Conservation (phyloP, 2,113 vertebrate genomes). For the Ochotona curzoniae region DNA sequence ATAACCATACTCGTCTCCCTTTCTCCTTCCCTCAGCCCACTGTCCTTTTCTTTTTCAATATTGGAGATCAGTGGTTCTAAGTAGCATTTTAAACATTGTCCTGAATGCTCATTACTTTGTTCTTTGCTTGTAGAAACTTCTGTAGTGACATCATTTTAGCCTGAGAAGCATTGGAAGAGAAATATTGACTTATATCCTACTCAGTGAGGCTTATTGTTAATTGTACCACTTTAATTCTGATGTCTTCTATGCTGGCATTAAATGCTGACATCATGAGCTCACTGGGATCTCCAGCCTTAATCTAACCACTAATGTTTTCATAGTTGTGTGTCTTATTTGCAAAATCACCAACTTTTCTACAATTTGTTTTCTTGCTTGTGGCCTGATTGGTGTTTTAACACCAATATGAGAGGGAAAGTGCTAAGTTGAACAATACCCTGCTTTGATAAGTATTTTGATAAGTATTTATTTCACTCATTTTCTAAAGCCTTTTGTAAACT, state of each 20-base stretch:
- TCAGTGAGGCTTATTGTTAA: not conserved
- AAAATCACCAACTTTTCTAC: too few relatives aligned
- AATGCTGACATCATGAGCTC: not conserved
- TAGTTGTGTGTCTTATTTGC: not conserved
- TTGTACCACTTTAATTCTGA: not conserved
- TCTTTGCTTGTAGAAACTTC: not conserved
- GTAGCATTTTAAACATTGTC: too few relatives aligned
- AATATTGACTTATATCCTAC: not conserved
- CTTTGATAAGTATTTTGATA: not conserved
- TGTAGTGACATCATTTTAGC: not conserved
- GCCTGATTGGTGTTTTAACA: constrained; percentile 8
- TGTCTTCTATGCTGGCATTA: not conserved
- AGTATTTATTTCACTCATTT: not conserved
- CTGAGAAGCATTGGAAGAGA: not conserved
- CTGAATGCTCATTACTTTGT: too few relatives aligned
- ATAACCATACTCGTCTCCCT: too few relatives aligned
- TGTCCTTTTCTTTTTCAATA: too few relatives aligned
- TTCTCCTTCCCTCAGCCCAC: too few relatives aligned
- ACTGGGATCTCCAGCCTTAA: not conserved
- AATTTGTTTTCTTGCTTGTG: too few relatives aligned
- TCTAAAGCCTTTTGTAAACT: not conserved
- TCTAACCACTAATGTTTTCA: not conserved
- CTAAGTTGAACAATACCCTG: not conserved
- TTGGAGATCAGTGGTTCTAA: too few relatives aligned
- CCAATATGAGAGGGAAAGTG: not conserved